These are phyloP conservation scores for Ophion obscuratus DNA, from an alignment of 2,888 invertebrate species.

Conservation along the genomic window DNA sequence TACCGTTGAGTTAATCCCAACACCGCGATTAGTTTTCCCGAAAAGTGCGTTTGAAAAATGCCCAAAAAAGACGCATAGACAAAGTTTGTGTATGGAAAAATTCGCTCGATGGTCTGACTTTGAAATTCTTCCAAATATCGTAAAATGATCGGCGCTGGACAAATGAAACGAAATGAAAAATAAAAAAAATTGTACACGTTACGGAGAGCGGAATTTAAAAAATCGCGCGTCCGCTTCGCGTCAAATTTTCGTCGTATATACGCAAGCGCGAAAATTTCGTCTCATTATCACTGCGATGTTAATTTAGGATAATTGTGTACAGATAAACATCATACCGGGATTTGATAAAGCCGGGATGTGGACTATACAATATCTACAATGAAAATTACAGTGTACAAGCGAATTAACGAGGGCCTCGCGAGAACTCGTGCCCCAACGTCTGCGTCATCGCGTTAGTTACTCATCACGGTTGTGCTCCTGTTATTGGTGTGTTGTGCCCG, in stretches of 20 bases:
- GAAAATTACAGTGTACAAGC: slow-evolving; percentile 47
- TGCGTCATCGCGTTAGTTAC: slow-evolving; percentile 65
- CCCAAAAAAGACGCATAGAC: too few species aligned
- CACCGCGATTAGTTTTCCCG: too few species aligned
- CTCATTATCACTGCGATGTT: neutral
- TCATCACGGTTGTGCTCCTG: slow-evolving; percentile 57
- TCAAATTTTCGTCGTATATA: neutral
- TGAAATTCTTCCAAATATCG: too few species aligned
- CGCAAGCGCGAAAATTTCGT: neutral
- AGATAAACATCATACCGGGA: neutral
- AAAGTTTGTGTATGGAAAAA: too few species aligned
- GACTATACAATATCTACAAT: slow-evolving; percentile 20
- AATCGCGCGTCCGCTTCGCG: neutral
- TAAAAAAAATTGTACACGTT: neutral
- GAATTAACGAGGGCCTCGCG: slow-evolving; percentile 60
- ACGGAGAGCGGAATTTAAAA: neutral
- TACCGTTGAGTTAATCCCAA: too few species aligned
- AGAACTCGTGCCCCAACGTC: slow-evolving; percentile 63
- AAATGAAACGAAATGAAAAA: too few species aligned
- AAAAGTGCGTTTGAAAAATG: too few species aligned
- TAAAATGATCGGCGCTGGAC: too few species aligned
- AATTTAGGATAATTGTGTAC: neutral
- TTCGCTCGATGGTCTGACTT: too few species aligned
- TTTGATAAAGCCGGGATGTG: slow-evolving; percentile 27
- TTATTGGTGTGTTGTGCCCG: slow-evolving; percentile 22